Conservation (phyloP, 2,888 invertebrate species). For the Pterostichus madidus region DNA sequence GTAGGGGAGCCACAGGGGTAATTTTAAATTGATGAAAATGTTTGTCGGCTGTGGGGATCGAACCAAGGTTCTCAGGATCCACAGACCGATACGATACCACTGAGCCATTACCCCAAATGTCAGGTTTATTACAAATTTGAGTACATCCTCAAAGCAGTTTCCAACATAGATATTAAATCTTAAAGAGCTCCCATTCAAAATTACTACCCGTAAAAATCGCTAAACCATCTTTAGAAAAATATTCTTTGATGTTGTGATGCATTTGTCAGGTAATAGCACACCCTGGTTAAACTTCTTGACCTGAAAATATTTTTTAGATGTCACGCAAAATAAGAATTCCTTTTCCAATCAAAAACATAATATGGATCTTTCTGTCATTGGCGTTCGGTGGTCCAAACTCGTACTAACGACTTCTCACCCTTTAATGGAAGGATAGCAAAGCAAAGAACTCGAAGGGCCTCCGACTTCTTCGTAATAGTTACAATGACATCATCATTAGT, state of each 20-base stretch:
- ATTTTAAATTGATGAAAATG: too few relatives aligned
- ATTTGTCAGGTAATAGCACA: too few relatives aligned
- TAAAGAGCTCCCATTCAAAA: slow-evolving; percentile 20
- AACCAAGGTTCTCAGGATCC: too few relatives aligned
- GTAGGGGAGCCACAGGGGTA: too few relatives aligned
- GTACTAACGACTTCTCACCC: neutral
- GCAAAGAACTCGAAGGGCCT: neutral
- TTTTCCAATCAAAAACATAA: slow-evolving; percentile 20
- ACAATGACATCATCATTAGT: slow-evolving; percentile 26
- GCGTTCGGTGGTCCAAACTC: neutral
- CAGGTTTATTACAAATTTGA: too few relatives aligned
- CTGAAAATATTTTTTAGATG: too few relatives aligned
- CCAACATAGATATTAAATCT: slow-evolving; percentile 4
- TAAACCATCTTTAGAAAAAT: neutral
- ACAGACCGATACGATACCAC: too few relatives aligned
- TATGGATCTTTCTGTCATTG: slow-evolving; percentile 29
- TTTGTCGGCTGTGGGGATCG: too few relatives aligned
- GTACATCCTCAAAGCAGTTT: neutral
- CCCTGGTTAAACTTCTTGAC: too few relatives aligned
- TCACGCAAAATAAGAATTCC: too few relatives aligned
- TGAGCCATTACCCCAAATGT: neutral
- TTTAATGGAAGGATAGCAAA: neutral
- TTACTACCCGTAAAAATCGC: slow-evolving; percentile 13
- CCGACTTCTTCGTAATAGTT: neutral
- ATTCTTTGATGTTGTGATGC: neutral